These are phyloP conservation scores for Spicauda simplicius DNA, from an alignment of 2,888 invertebrate species.

Conservation along the genomic window DNA sequence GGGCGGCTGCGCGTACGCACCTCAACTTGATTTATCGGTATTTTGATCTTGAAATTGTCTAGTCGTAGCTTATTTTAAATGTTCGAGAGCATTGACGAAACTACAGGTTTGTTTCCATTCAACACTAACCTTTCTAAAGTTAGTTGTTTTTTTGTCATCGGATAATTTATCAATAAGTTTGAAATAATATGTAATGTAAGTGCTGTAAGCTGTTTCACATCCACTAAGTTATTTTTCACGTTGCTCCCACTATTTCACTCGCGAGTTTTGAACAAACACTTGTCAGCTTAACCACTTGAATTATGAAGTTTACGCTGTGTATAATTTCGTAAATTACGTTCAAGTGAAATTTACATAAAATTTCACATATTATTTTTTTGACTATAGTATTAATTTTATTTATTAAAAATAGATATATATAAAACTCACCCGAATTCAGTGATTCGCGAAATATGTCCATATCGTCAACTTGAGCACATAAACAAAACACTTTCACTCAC, in stretches of 20 bases:
- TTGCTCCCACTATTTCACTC: not conserved
- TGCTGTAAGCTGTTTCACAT: not conserved
- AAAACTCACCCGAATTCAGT: slow-evolving; percentile 43
- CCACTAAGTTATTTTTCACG: not conserved
- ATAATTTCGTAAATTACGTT: not conserved
- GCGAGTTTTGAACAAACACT: slow-evolving; percentile 5
- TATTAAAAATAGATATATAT: slow-evolving; percentile 10
- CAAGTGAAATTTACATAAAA: not conserved
- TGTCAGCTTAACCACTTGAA: slow-evolving; percentile 8
- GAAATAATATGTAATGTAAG: not conserved
- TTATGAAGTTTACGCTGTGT: not conserved
- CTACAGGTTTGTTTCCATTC: slow-evolving; percentile 32
- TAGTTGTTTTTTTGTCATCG: not conserved
- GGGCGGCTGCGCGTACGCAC: slow-evolving; percentile 62
- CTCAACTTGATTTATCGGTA: slow-evolving; percentile 69
- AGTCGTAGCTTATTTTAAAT: slow-evolving; percentile 51
- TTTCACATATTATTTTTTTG: no score
- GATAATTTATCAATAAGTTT: no score
- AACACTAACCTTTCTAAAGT: not conserved
- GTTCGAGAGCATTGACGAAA: slow-evolving; percentile 44
- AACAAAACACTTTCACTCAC: slow-evolving; percentile 38
- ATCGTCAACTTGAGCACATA: slow-evolving; percentile 12
- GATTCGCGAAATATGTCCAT: slow-evolving; percentile 39
- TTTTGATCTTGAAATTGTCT: slow-evolving; percentile 74
- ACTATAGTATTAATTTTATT: not conserved